These are phyloP conservation scores for Stenurella melanura DNA, from an alignment of 2,888 invertebrate species.

Conservation along the genomic window DNA sequence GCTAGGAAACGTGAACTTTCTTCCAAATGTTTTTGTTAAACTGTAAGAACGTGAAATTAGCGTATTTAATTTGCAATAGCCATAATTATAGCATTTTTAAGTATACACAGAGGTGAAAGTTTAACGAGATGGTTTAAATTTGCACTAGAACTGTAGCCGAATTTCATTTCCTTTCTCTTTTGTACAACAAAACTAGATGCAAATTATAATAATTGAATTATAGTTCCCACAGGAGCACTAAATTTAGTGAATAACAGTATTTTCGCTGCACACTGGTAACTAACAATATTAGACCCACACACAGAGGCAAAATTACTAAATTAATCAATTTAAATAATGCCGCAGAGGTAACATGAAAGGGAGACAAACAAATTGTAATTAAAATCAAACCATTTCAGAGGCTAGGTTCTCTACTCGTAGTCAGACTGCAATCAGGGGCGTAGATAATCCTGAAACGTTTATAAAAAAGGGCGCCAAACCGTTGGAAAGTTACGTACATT, in stretches of 20 bases:
- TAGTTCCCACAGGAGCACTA: conserved; percentile 5
- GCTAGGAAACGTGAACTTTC: background rate
- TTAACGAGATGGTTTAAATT: conserved; percentile 6
- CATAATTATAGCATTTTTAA: conserved; percentile 20
- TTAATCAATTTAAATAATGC: conserved; percentile 17
- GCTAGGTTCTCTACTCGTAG: background rate
- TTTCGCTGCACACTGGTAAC: background rate
- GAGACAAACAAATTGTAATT: conserved; percentile 12
- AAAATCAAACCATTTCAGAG: background rate
- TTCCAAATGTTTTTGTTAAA: background rate
- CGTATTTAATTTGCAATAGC: background rate
- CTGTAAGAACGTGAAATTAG: background rate
- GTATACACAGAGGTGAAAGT: conserved; percentile 25
- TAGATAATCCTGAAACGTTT: no score
- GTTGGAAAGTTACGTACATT: no score
- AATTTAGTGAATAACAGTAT: conserved; percentile 13
- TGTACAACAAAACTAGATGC: background rate
- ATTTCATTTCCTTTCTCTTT: conserved; percentile 33
- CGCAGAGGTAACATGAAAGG: conserved; percentile 1
- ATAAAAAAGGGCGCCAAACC: no score
- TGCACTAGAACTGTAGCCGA: conserved; percentile 12
- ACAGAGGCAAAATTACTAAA: background rate
- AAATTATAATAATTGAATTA: background rate
- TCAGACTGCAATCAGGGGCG: background rate
- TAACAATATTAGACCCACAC: background rate